Conservation (phyloP, 2,113 vertebrate species). For the Castor canadensis region DNA sequence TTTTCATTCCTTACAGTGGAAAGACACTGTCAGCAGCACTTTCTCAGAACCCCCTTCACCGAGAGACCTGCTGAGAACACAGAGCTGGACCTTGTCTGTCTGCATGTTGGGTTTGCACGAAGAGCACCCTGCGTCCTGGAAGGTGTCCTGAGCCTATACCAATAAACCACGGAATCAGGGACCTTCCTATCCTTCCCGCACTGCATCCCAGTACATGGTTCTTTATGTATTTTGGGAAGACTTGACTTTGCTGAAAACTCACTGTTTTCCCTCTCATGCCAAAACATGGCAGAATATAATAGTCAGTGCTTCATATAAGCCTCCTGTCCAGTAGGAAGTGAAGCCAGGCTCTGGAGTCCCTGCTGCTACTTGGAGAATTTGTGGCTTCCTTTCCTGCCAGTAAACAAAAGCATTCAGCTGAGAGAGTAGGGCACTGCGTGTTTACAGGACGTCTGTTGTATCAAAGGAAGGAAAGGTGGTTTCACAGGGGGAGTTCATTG, state of each 20-base stretch:
- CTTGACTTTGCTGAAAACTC: neutral
- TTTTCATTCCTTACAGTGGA: neutral
- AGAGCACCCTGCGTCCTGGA: neutral
- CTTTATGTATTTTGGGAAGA: neutral
- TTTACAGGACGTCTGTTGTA: slow-evolving; percentile 85
- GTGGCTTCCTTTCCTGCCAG: slow-evolving; percentile 81
- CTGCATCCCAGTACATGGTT: fast-evolving
- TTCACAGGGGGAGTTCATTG: slow-evolving; percentile 78
- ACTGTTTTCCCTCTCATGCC: neutral
- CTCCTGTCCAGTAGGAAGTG: slow-evolving; percentile 78
- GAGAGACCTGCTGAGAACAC: neutral
- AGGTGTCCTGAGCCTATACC: neutral
- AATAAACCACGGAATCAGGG: fast-evolving
- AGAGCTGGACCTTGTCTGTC: neutral
- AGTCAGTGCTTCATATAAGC: slow-evolving; percentile 49
- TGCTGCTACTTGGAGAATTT: slow-evolving; percentile 62
- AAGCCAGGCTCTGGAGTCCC: slow-evolving; percentile 71
- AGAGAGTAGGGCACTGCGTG: slow-evolving; percentile 72
- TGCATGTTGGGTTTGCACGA: neutral
- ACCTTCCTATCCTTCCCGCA: neutral
- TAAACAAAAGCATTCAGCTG: slow-evolving; percentile 79
- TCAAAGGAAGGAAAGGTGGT: slow-evolving; percentile 88
- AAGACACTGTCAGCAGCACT: neutral
- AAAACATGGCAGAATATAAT: slow-evolving; percentile 58
- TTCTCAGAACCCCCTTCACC: neutral